Evolutionary conservation across 2,113 vertebrate genomes (phyloP).

Genomic region (Todiramphus chloris): DNA sequence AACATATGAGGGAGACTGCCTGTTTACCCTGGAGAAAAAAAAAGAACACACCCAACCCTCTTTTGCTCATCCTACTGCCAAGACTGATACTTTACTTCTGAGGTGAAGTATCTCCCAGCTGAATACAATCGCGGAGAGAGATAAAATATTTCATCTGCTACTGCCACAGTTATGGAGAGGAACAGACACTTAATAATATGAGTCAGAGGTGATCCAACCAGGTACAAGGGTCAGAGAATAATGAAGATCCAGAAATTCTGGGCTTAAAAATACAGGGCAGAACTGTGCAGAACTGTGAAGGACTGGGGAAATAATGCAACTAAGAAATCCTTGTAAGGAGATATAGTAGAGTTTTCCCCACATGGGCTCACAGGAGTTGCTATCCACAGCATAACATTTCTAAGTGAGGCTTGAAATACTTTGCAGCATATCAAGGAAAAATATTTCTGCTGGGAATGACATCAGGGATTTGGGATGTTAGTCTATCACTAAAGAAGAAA

Average conservation of each 20-base stretch:
- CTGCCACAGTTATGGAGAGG: background rate
- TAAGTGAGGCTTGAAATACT: background rate
- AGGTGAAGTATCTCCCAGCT: background rate
- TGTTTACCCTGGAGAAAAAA: background rate
- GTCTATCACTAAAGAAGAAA: background rate
- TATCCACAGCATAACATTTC: background rate
- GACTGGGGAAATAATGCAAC: background rate
- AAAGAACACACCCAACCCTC: background rate
- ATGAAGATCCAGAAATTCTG: background rate
- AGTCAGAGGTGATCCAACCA: background rate
- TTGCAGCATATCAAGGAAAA: background rate
- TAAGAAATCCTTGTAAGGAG: background rate
- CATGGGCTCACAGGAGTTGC: background rate
- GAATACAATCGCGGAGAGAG: background rate
- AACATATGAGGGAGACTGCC: background rate
- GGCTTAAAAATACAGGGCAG: background rate
- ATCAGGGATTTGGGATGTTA: background rate
- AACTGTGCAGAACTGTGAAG: background rate
- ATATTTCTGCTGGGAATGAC: background rate
- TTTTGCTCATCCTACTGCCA: background rate
- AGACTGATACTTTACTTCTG: background rate
- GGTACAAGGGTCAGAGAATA: background rate
- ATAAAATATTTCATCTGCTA: background rate
- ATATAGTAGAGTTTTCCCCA: background rate
- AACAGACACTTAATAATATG: background rate